phyloP scores from a whole-genome alignment of 2,888 invertebrate species.

The Conomelus anceps region DNA sequence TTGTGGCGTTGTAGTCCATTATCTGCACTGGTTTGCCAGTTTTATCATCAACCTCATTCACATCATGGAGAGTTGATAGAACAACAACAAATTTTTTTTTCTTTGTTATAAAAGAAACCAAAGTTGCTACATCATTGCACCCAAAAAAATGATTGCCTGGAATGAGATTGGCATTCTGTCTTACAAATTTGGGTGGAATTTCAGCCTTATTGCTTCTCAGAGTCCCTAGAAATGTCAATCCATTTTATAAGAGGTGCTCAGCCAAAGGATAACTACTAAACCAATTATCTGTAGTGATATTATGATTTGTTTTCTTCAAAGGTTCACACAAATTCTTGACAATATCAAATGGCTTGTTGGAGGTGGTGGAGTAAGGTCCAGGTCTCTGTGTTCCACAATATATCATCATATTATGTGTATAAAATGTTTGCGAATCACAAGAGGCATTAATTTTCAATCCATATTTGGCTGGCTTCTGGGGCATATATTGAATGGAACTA shows the following conservation, averaged over 20 bases:
- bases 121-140: conserved; percentile 14
- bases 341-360: conserved; percentile 35
- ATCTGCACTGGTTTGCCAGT: conserved; percentile 27
- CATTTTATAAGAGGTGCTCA: conserved; percentile 30
- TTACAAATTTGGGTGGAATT: conserved; percentile 27
- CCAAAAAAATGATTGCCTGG: conserved; percentile 9
- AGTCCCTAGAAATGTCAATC: conserved; percentile 32
- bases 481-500: conserved; percentile 23
- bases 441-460: conserved; percentile 23
- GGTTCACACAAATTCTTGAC: conserved; percentile 32
- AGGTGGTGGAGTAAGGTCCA: conserved; percentile 32
- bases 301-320: conserved; percentile 34
- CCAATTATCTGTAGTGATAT: conserved; percentile 37
- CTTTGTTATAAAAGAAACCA: conserved; percentile 36
- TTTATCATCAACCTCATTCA: conserved; percentile 23
- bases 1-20: conserved; percentile 13
- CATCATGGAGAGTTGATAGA: conserved; percentile 30
- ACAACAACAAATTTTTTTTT: conserved; percentile 32
- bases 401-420: conserved; percentile 15
- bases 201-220: conserved; percentile 29
- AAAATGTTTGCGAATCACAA: conserved; percentile 17
- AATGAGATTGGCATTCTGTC: background rate
- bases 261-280: conserved; percentile 36
- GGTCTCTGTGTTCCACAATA: conserved; percentile 34
- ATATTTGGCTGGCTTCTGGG: conserved; percentile 24